These are phyloP conservation scores for Phrynocephalus guinanensis DNA, from an alignment of 2,797 vertebrate species.

Conservation along the genomic window DNA sequence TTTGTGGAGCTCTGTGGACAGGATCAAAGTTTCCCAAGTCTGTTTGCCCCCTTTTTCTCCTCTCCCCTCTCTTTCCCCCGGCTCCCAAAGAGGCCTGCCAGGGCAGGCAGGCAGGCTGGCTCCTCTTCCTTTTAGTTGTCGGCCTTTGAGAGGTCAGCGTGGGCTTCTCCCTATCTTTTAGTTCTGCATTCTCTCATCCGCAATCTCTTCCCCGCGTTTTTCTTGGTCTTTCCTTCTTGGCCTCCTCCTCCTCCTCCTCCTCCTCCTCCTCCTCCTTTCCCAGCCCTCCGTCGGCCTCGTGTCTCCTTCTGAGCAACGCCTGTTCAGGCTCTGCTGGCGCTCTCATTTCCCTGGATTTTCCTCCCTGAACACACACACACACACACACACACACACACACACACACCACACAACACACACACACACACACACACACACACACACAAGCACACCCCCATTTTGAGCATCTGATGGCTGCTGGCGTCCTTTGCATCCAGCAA, in stretches of 20 bases:
- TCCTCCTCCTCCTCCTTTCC: no score
- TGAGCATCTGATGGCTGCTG: conserved; percentile 34
- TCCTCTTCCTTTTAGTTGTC: neutral
- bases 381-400: neutral
- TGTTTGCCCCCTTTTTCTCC: neutral
- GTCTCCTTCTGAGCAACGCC: no score
- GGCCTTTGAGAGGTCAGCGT: no score
- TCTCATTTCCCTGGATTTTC: neutral
- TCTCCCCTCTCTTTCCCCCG: neutral
- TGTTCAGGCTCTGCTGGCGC: neutral
- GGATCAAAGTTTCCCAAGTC: neutral
- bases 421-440: neutral
- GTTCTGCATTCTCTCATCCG: no score
- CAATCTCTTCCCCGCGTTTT: no score
- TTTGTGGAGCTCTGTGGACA: neutral
- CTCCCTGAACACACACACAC: no score
- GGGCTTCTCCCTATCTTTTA: no score
- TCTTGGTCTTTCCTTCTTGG: no score
- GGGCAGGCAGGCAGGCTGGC: neutral
- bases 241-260: no score
- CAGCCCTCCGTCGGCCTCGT: no score
- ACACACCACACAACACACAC: no score
- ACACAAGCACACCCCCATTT: neutral
- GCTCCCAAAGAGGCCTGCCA: neutral
- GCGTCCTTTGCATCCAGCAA: neutral